phyloP scores from a whole-genome alignment of 53 echinoderm and acorn worm genomes.

The Luidia sarsii region DNA sequence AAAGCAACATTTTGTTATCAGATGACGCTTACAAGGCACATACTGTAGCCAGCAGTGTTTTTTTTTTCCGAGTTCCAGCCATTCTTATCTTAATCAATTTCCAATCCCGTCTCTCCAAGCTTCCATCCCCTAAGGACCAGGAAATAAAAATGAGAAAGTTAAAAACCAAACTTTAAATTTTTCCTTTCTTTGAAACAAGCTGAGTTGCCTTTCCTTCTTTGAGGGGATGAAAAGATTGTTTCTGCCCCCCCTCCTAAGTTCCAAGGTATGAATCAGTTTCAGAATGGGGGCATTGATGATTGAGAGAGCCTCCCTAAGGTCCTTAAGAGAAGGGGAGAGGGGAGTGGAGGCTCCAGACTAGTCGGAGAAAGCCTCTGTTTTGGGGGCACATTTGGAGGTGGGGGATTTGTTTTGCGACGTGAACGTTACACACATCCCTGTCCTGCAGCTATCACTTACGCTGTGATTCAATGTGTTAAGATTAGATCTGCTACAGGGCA shows the following conservation, averaged over 20 bases:
- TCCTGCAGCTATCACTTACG: background rate
- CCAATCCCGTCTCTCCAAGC: background rate
- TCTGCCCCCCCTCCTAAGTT: no score
- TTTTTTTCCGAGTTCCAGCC: background rate
- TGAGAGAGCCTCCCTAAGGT: conserved; percentile 5
- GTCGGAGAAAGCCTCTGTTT: conserved; percentile 1
- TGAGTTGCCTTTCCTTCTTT: no score
- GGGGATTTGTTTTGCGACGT: background rate
- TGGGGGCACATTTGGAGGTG: background rate
- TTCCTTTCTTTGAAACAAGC: no score
- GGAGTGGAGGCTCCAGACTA: background rate
- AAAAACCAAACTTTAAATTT: background rate
- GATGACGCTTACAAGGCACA: no score
- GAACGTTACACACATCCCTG: conserved; percentile 5
- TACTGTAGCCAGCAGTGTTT: no score
- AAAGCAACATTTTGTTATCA: background rate
- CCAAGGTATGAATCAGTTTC: background rate
- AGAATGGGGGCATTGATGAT: background rate
- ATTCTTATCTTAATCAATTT: conserved; percentile 13
- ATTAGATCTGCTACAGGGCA: no score
- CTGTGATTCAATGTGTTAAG: no score
- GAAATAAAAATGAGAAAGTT: background rate
- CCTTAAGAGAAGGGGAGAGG: background rate
- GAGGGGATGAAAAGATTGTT: no score
- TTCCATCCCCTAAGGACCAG: conserved; percentile 15